A percentile compares a stretch with the other conserved stretches of the same genome.
Conservation (phyloP, 2,888 invertebrate species). For the Lithophane socia region DNA sequence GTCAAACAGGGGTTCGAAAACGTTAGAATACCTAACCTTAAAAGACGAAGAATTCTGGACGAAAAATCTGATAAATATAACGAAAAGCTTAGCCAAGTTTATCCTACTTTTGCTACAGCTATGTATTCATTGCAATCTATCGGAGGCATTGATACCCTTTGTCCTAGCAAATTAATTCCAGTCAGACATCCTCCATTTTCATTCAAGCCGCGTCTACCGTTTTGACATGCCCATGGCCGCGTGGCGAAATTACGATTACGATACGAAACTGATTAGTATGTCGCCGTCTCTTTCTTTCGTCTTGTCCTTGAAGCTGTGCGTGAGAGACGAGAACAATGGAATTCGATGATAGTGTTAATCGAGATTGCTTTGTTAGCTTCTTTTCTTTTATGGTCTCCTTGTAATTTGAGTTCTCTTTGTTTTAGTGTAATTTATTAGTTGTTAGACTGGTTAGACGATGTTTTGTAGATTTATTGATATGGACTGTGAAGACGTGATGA, state of each 20-base stretch:
- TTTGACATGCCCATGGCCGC: conserved; percentile 67
- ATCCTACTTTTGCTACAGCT: conserved; percentile 10
- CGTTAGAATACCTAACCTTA: background rate
- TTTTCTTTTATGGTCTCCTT: conserved; percentile 54
- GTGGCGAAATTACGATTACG: conserved; percentile 67
- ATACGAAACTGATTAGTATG: conserved; percentile 55
- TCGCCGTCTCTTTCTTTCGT: conserved; percentile 56
- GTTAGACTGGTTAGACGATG: conserved; percentile 8
- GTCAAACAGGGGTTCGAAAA: background rate
- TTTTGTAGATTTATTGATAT: conserved; percentile 5
- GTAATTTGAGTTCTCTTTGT: conserved; percentile 44
- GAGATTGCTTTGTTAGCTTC: conserved; percentile 43
- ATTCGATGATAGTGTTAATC: conserved; percentile 49
- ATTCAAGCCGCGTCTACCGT: conserved; percentile 58
- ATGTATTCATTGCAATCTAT: conserved; percentile 45
- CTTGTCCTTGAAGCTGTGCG: conserved; percentile 54
- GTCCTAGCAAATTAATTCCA: conserved; percentile 61
- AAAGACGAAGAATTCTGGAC: background rate
- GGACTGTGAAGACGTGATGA: background rate
- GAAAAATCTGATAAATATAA: background rate
- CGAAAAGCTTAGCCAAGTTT: background rate
- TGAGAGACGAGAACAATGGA: conserved; percentile 48
- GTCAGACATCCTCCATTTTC: conserved; percentile 55
- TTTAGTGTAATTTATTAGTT: conserved; percentile 26
- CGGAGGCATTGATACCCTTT: conserved; percentile 46